phyloP scores from a whole-genome alignment of 2,113 vertebrate species.

The Tragelaphus scriptus region DNA sequence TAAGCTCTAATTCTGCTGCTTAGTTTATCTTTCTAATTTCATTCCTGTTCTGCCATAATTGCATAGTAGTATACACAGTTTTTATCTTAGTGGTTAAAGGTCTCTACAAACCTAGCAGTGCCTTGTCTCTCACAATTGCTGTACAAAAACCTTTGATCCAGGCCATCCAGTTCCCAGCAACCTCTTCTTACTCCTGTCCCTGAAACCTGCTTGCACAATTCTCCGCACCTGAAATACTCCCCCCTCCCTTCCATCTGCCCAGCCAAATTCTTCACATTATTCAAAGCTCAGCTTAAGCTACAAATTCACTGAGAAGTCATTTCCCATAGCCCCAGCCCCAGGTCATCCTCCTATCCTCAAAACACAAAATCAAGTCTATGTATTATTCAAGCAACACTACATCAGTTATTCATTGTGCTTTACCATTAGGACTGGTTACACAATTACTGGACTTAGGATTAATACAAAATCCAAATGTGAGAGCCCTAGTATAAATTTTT shows the following conservation, averaged over 20 bases:
- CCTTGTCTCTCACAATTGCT: too few relatives aligned
- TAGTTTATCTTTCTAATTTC: neutral
- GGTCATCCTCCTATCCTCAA: neutral
- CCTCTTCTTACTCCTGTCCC: neutral
- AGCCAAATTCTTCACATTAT: neutral
- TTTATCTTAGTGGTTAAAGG: neutral
- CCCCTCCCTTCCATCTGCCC: neutral
- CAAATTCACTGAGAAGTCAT: neutral
- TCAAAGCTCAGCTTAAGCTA: neutral
- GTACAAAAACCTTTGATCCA: neutral
- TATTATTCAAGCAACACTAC: neutral
- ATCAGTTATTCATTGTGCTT: neutral
- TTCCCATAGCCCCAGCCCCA: neutral
- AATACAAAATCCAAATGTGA: neutral
- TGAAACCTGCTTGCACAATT: neutral
- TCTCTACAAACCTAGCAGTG: neutral
- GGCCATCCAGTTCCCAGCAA: neutral
- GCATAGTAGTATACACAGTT: too few relatives aligned
- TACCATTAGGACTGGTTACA: neutral
- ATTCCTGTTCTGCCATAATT: neutral
- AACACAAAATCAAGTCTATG: neutral
- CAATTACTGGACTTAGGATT: neutral
- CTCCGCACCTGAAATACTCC: neutral
- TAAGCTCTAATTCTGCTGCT: neutral
- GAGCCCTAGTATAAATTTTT: neutral